phyloP scores from a whole-genome alignment of 2,797 vertebrate genomes.

The Hippoglossus hippoglossus region DNA sequence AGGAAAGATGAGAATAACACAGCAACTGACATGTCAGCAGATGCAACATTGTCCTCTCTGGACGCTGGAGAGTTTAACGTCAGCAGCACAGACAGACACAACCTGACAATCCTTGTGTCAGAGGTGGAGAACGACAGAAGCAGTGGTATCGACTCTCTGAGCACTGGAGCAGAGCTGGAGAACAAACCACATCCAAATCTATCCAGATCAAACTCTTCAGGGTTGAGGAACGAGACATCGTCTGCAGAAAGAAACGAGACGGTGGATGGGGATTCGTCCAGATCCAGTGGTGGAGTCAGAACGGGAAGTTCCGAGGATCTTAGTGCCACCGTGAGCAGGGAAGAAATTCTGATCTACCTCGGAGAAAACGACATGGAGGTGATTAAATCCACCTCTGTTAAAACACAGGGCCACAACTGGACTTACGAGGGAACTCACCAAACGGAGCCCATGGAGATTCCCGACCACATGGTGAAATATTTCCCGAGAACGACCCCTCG shows the following conservation, averaged over 20 bases:
- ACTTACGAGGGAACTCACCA: conserved; percentile 78
- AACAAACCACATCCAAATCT: conserved; percentile 7
- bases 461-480: conserved; percentile 81
- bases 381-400: conserved; percentile 76
- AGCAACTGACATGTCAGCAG: conserved; percentile 4
- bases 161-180: not conserved
- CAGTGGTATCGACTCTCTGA: conserved; percentile 18
- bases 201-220: conserved; percentile 33
- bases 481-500: conserved; percentile 46
- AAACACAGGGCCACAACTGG: conserved; percentile 76
- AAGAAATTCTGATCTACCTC: conserved; percentile 83
- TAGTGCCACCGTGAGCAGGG: conserved; percentile 44
- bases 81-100: conserved; percentile 24
- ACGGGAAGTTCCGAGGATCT: conserved; percentile 34
- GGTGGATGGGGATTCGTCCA: not conserved
- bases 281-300: not conserved
- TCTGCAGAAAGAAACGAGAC: conserved; percentile 32
- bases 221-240: conserved; percentile 15
- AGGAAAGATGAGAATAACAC: conserved; percentile 15
- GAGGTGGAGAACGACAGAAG: conserved; percentile 23
- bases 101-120: conserved; percentile 25
- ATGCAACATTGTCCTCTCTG: not conserved
- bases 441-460: conserved; percentile 61
- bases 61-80: conserved; percentile 5
- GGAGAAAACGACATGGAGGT: conserved; percentile 68